Percentiles rank a stretch among this genome's conserved stretches.
Conservation (phyloP, 2,113 vertebrate species). For the Phaethon lepturus region DNA sequence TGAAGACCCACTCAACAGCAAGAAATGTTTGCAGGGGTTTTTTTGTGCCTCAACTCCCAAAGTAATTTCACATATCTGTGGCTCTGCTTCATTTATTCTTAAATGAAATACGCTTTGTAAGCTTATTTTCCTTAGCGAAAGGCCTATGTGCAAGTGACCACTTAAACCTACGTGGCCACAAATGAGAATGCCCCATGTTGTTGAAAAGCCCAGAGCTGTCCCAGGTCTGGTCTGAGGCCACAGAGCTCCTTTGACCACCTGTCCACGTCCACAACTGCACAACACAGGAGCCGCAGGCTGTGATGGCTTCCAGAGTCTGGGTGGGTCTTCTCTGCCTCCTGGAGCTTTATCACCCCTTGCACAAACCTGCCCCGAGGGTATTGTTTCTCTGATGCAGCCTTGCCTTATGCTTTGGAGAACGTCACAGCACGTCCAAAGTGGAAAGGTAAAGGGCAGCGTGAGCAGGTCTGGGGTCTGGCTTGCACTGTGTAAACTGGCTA, state of each 20-base stretch:
- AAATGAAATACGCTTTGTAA: not conserved
- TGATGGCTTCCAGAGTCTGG: not conserved
- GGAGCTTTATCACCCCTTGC: not conserved
- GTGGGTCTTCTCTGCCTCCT: not conserved
- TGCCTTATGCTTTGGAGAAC: not conserved
- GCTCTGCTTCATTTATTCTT: not conserved
- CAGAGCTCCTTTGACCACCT: not conserved
- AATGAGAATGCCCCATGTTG: not conserved
- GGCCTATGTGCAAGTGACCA: not conserved
- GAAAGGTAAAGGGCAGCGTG: fast-evolving
- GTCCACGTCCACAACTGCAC: fast-evolving
- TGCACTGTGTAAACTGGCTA: not conserved
- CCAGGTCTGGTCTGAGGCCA: not conserved
- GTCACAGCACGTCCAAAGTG: not conserved
- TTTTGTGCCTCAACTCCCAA: not conserved
- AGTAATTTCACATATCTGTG: not conserved
- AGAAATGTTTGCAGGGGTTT: fast-evolving
- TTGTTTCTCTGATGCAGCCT: not conserved
- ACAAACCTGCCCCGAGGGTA: not conserved
- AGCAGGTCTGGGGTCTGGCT: not conserved
- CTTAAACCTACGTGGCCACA: not conserved
- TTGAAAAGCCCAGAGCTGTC: not conserved
- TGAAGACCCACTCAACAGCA: not conserved
- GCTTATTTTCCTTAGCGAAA: not conserved
- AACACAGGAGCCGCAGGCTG: not conserved